phyloP scores from a whole-genome alignment of 2,888 invertebrate species.

The Trissoscelio sp. region DNA sequence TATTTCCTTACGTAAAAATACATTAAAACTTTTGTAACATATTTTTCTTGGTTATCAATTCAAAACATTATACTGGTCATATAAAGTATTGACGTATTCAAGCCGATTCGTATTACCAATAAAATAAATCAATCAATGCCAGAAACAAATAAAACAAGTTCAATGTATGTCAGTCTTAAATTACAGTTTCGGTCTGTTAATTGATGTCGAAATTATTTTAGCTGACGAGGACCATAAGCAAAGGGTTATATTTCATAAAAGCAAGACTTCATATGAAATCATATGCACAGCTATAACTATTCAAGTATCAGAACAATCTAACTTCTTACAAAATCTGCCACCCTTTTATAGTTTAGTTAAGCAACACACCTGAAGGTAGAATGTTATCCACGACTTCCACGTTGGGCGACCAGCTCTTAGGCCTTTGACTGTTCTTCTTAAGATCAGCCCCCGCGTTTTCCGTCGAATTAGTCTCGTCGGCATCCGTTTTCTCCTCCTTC shows the following conservation, averaged over 20 bases:
- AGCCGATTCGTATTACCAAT: not conserved
- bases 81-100: no score
- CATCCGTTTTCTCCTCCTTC: slow-evolving; percentile 77
- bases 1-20: no score
- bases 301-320: no score
- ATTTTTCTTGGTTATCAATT: no score
- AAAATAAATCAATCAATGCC: slow-evolving; percentile 13
- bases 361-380: slow-evolving; percentile 82
- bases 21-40: no score
- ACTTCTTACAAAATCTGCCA: no score
- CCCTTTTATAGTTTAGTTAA: no score
- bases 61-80: no score
- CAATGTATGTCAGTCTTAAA: not conserved
- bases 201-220: not conserved
- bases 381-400: slow-evolving; percentile 86
- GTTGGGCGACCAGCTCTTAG: slow-evolving; percentile 91
- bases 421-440: slow-evolving; percentile 83
- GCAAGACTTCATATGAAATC: no score
- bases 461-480: slow-evolving; percentile 68
- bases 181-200: slow-evolving; percentile 1
- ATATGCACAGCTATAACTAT: no score
- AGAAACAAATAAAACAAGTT: not conserved
- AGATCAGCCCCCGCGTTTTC: slow-evolving; percentile 77
- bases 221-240: not conserved
- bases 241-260: not conserved